phyloP scores from a whole-genome alignment of 2,888 invertebrate species.

The Amitus sp. region DNA sequence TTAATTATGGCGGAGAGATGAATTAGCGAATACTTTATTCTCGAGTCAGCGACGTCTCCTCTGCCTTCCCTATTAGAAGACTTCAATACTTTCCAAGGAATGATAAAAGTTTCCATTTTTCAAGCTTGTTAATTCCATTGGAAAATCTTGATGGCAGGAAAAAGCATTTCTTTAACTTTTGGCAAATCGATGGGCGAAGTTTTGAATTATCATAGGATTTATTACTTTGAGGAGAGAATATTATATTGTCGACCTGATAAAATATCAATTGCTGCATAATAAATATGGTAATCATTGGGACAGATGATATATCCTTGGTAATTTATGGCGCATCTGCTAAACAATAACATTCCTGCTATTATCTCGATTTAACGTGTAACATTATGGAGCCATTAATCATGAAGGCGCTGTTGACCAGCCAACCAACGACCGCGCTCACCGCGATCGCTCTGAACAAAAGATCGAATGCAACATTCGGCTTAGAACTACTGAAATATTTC shows the following conservation, averaged over 20 bases:
- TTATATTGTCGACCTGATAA: too few species aligned
- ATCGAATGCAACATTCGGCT: conserved; percentile 22
- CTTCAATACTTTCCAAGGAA: too few species aligned
- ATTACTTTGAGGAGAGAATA: too few species aligned
- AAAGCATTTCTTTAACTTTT: too few species aligned
- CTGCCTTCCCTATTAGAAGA: conserved; percentile 9
- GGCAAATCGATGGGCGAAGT: too few species aligned
- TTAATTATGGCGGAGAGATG: conserved; percentile 63
- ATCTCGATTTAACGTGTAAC: conserved; percentile 31
- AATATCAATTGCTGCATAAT: not conserved
- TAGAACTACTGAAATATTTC: not conserved
- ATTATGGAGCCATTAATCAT: conserved; percentile 30
- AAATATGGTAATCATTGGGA: conserved; percentile 20
- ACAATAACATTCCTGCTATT: conserved; percentile 28
- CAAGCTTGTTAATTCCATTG: too few species aligned
- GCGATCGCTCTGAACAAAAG: conserved; percentile 19
- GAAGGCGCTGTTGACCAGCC: conserved; percentile 22
- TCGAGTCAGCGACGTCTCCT: conserved; percentile 31
- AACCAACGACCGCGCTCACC: conserved; percentile 8
- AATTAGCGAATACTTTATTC: conserved; percentile 62
- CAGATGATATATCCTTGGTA: conserved; percentile 14
- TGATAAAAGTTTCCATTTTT: too few species aligned
- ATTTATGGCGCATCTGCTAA: conserved; percentile 20
- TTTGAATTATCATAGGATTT: too few species aligned
- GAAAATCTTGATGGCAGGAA: too few species aligned